phyloP scores from a whole-genome alignment of 37 sponge, comb jelly and placozoan species.

The Hexactinellida sp. region DNA sequence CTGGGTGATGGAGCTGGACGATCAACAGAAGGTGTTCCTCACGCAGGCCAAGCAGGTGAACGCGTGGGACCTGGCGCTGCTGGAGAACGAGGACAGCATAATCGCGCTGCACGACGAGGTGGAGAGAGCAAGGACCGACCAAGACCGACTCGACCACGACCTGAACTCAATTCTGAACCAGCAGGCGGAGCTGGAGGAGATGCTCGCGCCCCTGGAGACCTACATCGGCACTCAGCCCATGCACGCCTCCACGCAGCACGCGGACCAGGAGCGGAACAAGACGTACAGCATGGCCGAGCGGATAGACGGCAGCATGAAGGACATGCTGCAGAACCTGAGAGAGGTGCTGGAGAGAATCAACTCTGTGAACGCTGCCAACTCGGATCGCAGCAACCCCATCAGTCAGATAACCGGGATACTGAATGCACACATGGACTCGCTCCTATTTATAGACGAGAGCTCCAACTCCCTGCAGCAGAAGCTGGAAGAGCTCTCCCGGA shows the following conservation, averaged over 20 bases:
- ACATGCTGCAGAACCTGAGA: constrained; percentile 53
- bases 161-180: constrained; percentile 84
- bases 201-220: constrained; percentile 58
- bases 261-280: constrained; percentile 67
- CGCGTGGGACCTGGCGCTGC: constrained; percentile 68
- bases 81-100: constrained; percentile 72
- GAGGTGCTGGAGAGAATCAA: constrained; percentile 79
- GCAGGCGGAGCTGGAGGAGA: constrained; percentile 79
- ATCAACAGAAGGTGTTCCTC: constrained; percentile 82
- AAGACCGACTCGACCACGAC: constrained; percentile 74
- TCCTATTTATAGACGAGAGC: constrained; percentile 79
- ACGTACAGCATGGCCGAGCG: constrained; percentile 59
- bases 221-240: constrained; percentile 14
- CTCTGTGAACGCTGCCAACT: constrained; percentile 33
- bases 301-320: constrained; percentile 50
- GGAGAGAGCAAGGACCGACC: constrained; percentile 43
- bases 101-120: constrained; percentile 33
- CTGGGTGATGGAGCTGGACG: constrained; percentile 86
- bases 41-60: constrained; percentile 71
- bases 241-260: constrained; percentile 32
- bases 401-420: constrained; percentile 70
- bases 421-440: constrained; percentile 85
- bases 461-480: constrained; percentile 12
- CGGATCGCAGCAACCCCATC: constrained; percentile 19
- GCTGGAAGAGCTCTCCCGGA: not conserved